A percentile compares a stretch with the other conserved stretches of the same genome.
Conservation (phyloP, 2,797 vertebrate species). For the Sebastes dallii region DNA sequence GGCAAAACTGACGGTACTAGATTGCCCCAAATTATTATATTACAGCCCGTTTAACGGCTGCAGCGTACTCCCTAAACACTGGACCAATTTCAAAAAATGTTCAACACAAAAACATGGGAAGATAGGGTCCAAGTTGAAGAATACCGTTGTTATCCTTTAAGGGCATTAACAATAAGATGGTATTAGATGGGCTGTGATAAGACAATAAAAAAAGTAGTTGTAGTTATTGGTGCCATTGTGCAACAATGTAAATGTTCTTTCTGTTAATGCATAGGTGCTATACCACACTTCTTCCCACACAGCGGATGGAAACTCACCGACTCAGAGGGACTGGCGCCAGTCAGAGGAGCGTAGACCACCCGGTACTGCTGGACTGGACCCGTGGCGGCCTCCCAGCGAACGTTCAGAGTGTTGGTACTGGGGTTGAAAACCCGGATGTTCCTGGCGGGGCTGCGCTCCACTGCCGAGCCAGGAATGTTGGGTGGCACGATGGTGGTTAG, state of each 20-base stretch:
- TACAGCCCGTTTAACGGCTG: too few relatives aligned
- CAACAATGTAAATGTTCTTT: not conserved
- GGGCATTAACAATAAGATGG: not conserved
- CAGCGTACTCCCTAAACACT: too few relatives aligned
- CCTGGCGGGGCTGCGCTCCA: constrained; percentile 89
- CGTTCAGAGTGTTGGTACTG: constrained; percentile 91
- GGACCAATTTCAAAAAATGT: too few relatives aligned
- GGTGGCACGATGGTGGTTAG: not conserved
- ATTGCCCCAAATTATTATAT: too few relatives aligned
- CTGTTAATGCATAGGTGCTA: not conserved
- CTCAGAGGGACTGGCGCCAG: constrained; percentile 86
- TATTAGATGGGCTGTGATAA: not conserved
- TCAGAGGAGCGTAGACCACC: constrained; percentile 86
- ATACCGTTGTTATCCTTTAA: too few relatives aligned
- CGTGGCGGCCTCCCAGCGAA: constrained; percentile 95
- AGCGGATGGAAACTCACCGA: constrained; percentile 87
- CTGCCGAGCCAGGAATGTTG: constrained; percentile 66
- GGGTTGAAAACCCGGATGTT: constrained; percentile 95
- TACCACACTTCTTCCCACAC: not conserved
- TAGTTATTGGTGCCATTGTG: not conserved
- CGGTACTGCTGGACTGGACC: constrained; percentile 93
- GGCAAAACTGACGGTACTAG: too few relatives aligned
- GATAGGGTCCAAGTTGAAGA: too few relatives aligned
- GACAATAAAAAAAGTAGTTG: not conserved
- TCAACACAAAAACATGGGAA: too few relatives aligned